phyloP scores from a whole-genome alignment of 2,888 invertebrate species.

The Adelphocoris suturalis region DNA sequence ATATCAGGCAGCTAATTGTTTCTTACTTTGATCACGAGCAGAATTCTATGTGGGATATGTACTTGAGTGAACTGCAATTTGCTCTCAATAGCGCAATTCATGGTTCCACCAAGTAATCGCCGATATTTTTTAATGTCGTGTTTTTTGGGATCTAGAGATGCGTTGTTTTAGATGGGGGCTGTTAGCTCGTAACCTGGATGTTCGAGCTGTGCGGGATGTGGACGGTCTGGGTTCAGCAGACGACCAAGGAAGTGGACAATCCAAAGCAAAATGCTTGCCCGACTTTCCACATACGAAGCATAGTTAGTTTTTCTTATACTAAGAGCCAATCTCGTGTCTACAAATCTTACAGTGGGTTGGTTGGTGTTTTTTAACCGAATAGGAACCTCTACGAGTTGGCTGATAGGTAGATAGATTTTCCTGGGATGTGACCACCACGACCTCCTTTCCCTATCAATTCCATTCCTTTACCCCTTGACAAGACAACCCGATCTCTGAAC shows the following conservation, averaged over 20 bases:
- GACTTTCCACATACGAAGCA: slow-evolving; percentile 1
- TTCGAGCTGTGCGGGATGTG: background rate
- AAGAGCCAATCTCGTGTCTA: background rate
- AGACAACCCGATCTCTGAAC: background rate
- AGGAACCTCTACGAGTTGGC: too few relatives aligned
- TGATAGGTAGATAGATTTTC: too few relatives aligned
- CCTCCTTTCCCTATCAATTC: background rate
- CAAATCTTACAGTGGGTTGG: background rate
- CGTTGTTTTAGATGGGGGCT: background rate
- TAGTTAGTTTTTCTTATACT: background rate
- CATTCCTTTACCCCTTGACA: background rate
- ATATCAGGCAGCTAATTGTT: slow-evolving; percentile 77
- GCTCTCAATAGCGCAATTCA: slow-evolving; percentile 73
- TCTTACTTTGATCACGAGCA: slow-evolving; percentile 74
- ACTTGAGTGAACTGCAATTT: slow-evolving; percentile 74
- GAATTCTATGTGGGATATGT: slow-evolving; percentile 73
- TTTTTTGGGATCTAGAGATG: background rate
- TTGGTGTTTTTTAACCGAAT: too few relatives aligned
- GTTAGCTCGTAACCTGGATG: too few relatives aligned
- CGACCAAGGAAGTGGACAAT: background rate
- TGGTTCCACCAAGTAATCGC: slow-evolving; percentile 67
- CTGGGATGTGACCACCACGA: background rate
- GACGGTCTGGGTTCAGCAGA: background rate
- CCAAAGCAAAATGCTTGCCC: background rate
- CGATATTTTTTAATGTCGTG: slow-evolving; percentile 61